phyloP scores from a whole-genome alignment of 2,797 vertebrate species.

The Ctenochaetus hawaiiensis region DNA sequence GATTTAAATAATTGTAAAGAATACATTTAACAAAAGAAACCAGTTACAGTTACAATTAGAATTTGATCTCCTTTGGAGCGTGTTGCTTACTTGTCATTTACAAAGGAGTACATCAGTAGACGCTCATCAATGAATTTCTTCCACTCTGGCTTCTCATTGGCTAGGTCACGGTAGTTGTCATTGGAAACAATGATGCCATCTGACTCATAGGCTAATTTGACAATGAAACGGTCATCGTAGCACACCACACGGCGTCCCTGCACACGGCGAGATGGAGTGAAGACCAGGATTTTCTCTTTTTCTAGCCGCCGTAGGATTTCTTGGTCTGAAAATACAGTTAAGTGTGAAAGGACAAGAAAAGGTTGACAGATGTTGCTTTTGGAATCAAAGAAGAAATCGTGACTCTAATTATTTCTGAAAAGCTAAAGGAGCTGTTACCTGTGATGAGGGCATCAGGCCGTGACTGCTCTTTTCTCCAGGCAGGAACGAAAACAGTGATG shows the following conservation, averaged over 20 bases:
- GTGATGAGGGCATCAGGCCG: conserved; percentile 95
- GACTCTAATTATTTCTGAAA: background rate
- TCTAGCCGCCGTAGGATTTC: conserved; percentile 94
- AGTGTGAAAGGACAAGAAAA: background rate
- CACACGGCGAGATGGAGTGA: conserved; percentile 95
- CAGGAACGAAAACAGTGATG: conserved; percentile 95
- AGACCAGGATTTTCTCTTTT: conserved; percentile 97
- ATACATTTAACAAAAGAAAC: background rate
- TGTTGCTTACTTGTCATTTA: conserved; percentile 97
- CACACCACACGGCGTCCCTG: conserved; percentile 97
- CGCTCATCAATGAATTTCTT: conserved; percentile 98
- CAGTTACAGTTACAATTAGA: background rate
- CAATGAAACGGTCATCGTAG: conserved; percentile 97
- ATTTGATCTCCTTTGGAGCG: background rate
- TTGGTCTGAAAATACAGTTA: conserved; percentile 87
- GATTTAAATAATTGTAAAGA: conserved; percentile 1
- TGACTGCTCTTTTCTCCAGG: conserved; percentile 96
- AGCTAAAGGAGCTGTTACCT: conserved; percentile 80
- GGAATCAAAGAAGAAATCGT: background rate
- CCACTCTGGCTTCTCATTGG: conserved; percentile 98
- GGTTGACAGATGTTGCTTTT: background rate
- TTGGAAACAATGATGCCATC: conserved; percentile 98
- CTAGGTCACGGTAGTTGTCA: conserved; percentile 97
- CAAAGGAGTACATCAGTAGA: conserved; percentile 98
- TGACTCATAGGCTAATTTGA: conserved; percentile 96